Evolutionary conservation across 1,140 invertebrate species (phyloP), one percentile per base, ranked within the genome.

Genomic region (Fopius arisanus): DNA sequence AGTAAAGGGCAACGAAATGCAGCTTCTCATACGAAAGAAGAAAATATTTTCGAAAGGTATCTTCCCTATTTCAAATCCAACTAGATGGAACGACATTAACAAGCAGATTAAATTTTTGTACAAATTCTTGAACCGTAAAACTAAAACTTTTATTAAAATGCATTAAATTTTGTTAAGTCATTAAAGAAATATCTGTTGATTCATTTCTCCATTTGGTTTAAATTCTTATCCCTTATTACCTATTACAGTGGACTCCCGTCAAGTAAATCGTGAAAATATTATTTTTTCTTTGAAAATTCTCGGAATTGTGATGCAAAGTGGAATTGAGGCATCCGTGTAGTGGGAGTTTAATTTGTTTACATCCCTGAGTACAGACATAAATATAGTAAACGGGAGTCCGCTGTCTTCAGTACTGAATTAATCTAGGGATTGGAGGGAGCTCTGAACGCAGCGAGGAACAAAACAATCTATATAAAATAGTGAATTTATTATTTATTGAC

Each of bases 1-100:
- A 43, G 92, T 96, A 26, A 90, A 89, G n/a, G 96, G 96, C 1
- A 95, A 95, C 84, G 97, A 98, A 89, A 96, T 91, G 83, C 92
- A 93, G 86, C 88, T 95, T 31, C 84, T 96, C n/a, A 75, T 96
- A 3, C 89, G 94, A 48, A 96, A 96, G 83, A 90, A 88, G 59
- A 93, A 93, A 82, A 89, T 93, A 79, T 75, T 29, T 65, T 87
- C 92, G 72, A 80, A 84, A 91, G 91, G 78, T 83, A 41, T 86
- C 31, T 90, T 90, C 73, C 92, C 91, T 4, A 68, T 89, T 37
- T 88, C 89, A 0, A 88, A 92, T 75, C 95, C 95, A 9, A 93
- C 92, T 1, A 95, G 93, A 83, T 96, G 93, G 93, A 90, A 89
- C 72, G 86, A 95, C 0, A 81, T 96, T 54, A 78, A 93, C 9